Percentiles rank a stretch among this genome's conserved stretches.
Conservation (phyloP, 2,797 vertebrate species). For the Syndactyla subalaris region DNA sequence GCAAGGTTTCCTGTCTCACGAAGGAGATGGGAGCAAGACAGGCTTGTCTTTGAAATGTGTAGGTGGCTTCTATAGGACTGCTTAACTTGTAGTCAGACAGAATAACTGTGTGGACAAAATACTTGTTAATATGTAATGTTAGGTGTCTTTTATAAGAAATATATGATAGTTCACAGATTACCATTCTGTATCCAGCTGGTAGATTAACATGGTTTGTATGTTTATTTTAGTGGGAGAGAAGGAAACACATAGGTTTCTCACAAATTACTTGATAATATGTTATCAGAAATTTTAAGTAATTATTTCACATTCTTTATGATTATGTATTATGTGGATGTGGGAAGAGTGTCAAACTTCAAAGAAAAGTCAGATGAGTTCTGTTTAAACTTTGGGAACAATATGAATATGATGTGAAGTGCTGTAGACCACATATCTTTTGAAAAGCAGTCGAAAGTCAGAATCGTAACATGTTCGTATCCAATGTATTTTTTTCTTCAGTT, state of each 20-base stretch:
- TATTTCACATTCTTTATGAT: background rate
- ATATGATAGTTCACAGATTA: background rate
- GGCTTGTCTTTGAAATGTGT: background rate
- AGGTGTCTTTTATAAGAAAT: background rate
- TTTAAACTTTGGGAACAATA: background rate
- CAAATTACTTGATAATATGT: background rate
- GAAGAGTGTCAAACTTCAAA: background rate
- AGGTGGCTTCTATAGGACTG: background rate
- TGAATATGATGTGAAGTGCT: background rate
- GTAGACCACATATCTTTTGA: background rate
- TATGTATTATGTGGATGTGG: background rate
- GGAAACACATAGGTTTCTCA: background rate
- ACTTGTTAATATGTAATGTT: background rate
- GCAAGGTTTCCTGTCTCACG: background rate
- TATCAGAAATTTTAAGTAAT: background rate
- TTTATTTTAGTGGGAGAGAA: background rate
- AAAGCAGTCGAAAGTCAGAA: background rate
- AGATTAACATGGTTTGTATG: background rate
- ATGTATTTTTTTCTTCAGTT: slow-evolving; percentile 76
- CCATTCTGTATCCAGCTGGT: rapidly evolving
- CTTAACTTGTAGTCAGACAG: background rate
- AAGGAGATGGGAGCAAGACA: background rate
- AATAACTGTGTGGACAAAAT: background rate
- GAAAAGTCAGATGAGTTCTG: background rate
- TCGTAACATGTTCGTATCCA: slow-evolving; percentile 15